phyloP scores from a whole-genome alignment of 2,113 vertebrate genomes.

The Genyomyrus donnyi region DNA sequence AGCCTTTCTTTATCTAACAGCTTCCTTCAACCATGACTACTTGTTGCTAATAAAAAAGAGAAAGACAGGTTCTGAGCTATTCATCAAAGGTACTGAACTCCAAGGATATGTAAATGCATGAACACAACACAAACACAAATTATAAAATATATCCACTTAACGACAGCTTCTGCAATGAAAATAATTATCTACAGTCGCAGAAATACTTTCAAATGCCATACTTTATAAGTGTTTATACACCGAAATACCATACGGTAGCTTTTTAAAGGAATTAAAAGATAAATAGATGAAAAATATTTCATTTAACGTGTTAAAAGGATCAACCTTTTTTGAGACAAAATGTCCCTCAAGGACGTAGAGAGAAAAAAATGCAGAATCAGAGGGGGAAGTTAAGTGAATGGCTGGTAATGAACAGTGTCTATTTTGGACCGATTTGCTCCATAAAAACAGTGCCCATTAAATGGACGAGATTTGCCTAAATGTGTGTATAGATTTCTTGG shows the following conservation, averaged over 20 bases:
- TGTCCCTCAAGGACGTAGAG: background rate
- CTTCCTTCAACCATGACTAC: background rate
- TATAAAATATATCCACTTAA: background rate
- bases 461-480: background rate
- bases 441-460: slow-evolving; percentile 1
- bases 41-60: background rate
- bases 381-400: background rate
- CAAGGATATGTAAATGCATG: background rate
- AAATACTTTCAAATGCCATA: background rate
- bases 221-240: background rate
- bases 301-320: background rate
- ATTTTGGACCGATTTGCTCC: background rate
- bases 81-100: background rate
- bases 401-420: background rate
- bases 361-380: background rate
- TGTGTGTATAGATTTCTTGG: background rate
- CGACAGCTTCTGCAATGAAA: background rate
- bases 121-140: background rate
- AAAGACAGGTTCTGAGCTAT: background rate
- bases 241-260: background rate
- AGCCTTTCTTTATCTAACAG: background rate
- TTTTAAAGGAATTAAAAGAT: background rate
- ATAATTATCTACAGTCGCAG: background rate
- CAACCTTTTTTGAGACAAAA: background rate
- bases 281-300: background rate